phyloP scores from a whole-genome alignment of 2,888 invertebrate genomes.

The Cylindroiulus punctatus region DNA sequence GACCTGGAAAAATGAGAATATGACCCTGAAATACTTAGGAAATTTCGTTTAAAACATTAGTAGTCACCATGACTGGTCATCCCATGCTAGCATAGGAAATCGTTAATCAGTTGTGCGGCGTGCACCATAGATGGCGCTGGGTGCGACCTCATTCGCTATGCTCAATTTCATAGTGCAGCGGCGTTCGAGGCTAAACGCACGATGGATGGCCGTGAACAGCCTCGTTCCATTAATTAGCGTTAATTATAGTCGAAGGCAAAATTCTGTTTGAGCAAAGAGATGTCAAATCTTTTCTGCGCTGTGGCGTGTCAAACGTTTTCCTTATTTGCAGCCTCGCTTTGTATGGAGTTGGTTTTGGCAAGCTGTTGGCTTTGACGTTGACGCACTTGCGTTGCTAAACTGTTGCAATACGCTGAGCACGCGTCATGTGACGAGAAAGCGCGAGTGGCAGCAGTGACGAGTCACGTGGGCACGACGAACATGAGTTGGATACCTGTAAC shows the following conservation, averaged over 20 bases:
- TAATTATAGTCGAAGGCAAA: conserved; percentile 24
- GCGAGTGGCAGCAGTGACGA: too few species aligned
- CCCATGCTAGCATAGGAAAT: too few species aligned
- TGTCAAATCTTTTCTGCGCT: conserved; percentile 25
- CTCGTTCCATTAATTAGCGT: conserved; percentile 6
- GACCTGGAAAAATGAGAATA: too few species aligned
- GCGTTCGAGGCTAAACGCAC: not conserved
- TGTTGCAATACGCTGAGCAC: not conserved
- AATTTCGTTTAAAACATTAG: too few species aligned
- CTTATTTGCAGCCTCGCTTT: not conserved
- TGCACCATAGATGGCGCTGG: not conserved
- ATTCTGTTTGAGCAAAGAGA: conserved; percentile 15
- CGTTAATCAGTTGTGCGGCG: too few species aligned
- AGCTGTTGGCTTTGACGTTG: not conserved
- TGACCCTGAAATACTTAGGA: too few species aligned
- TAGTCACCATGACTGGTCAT: too few species aligned
- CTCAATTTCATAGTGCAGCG: not conserved
- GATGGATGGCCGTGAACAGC: not conserved
- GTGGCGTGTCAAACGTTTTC: conserved; percentile 1
- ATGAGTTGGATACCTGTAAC: too few species aligned
- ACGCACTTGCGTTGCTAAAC: conserved; percentile 15
- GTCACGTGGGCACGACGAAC: too few species aligned
- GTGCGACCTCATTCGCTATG: not conserved
- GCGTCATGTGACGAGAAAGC: too few species aligned
- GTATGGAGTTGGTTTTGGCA: not conserved